These are phyloP conservation scores for Eristalis arbustorum DNA, from an alignment of 2,888 invertebrate species.

Conservation along the genomic window DNA sequence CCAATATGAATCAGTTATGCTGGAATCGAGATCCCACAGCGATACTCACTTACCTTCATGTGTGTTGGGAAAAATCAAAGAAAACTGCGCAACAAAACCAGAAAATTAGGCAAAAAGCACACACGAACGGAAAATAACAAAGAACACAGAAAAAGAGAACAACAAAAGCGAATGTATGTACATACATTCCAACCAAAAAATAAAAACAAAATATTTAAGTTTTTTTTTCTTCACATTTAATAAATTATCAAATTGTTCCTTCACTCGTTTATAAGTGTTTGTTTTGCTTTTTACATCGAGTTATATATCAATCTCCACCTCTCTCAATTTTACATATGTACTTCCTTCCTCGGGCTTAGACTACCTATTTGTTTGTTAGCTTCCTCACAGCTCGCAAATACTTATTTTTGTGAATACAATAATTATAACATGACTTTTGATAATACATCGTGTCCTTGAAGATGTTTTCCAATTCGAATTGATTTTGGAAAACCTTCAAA, in stretches of 20 bases:
- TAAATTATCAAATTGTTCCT: slow-evolving; percentile 61
- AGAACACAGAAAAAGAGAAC: slow-evolving; percentile 19
- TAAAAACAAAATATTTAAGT: slow-evolving; percentile 53
- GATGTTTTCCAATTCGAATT: slow-evolving; percentile 3
- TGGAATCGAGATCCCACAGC: not conserved
- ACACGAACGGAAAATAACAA: not conserved
- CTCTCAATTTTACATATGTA: slow-evolving; percentile 49
- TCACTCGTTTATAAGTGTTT: slow-evolving; percentile 32
- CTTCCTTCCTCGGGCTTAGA: slow-evolving; percentile 45
- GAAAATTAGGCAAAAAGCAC: slow-evolving; percentile 2
- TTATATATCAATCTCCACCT: slow-evolving; percentile 41
- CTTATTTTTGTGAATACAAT: slow-evolving; percentile 32
- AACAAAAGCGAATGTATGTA: slow-evolving; percentile 23
- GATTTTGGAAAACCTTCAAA: slow-evolving; percentile 2
- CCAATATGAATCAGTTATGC: not conserved
- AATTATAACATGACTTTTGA: slow-evolving; percentile 52
- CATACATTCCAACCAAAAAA: slow-evolving; percentile 29
- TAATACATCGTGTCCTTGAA: slow-evolving; percentile 41
- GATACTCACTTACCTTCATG: not conserved
- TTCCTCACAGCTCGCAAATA: slow-evolving; percentile 66
- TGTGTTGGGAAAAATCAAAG: not conserved
- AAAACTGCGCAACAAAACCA: not conserved
- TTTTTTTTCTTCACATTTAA: slow-evolving; percentile 63
- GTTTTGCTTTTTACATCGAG: slow-evolving; percentile 56
- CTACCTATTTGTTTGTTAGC: slow-evolving; percentile 55